Evolutionary conservation across 2,888 invertebrate genomes (phyloP), one percentile per base, ranked within the genome.

Genomic region (Philhelius pedissequus): DNA sequence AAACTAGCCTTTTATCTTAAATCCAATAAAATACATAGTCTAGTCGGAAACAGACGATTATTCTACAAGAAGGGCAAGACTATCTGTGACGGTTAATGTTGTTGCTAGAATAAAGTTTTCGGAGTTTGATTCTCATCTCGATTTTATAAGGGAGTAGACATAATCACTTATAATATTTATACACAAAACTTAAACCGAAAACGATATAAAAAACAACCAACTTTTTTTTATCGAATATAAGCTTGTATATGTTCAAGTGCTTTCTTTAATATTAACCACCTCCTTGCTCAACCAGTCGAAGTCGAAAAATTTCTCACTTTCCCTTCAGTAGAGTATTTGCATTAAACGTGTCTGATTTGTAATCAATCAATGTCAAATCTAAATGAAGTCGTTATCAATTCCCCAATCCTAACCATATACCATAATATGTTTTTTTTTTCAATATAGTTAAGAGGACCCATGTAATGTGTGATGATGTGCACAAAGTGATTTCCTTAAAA

Each of bases 401-500:
- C 68, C 60, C 48, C 62, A 76, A 35, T 22, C 30, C 13, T n/a
- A n/a, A n/a, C n/a, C 30, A 25, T 25, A 56, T 35, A 48, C 52
- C 25, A 13, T 11, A 22, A 20, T 38, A 40, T 7, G 40, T 40
- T 25, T 7, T n/a, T n/a, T 40, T 62, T 48, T 13, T 2, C 22
- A 22, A 22, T 25, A 48, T 22, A 79, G 35, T n/a, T n/a, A n/a
- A 70, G 0, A 64, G 56, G 30, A 70, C 18, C 35, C 22, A 62
- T 18, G 11, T 43, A 40, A 62, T 45, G 54, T 43, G 58, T 66
- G 27, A 22, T 30, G 30, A 22, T 30, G 30, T 78, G 45, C 75
- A 64, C 50, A 79, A 74, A 84, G 80, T 80, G 70, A 80, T 84
- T 84, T 84, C 75, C 80, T 68, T 84, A 84, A 84, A 84, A 80